These are phyloP conservation scores for Microcaecilia unicolor DNA, from an alignment of 2,797 vertebrate genomes.

Conservation along the genomic window DNA sequence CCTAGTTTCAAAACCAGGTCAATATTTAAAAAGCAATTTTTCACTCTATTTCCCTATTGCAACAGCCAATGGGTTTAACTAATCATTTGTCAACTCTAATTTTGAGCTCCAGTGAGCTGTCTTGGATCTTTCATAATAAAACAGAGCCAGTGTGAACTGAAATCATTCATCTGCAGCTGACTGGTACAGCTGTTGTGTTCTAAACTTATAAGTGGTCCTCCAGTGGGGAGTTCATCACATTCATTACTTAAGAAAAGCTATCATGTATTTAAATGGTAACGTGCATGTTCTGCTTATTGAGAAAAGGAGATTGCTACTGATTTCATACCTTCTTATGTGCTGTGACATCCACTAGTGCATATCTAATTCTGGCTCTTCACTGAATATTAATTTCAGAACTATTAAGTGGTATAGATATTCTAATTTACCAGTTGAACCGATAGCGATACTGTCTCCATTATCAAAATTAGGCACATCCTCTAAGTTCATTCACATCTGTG, in stretches of 20 bases:
- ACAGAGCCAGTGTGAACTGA: conserved; percentile 22
- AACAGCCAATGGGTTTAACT: conserved; percentile 13
- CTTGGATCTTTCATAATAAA: conserved; percentile 37
- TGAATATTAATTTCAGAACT: too few relatives aligned
- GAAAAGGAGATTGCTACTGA: too few relatives aligned
- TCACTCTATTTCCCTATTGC: conserved; percentile 42
- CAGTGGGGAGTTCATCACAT: conserved; percentile 3
- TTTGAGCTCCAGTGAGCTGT: conserved; percentile 51
- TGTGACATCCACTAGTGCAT: too few relatives aligned
- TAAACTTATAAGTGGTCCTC: conserved; percentile 8
- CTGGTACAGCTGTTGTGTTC: conserved; percentile 11
- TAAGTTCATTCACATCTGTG: too few relatives aligned
- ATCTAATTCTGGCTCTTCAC: too few relatives aligned
- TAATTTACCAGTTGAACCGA: too few relatives aligned
- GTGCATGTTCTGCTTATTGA: too few relatives aligned
- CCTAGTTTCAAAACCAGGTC: conserved; percentile 12
- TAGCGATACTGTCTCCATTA: too few relatives aligned
- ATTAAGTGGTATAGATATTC: too few relatives aligned
- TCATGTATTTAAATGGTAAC: too few relatives aligned
- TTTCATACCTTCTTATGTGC: too few relatives aligned
- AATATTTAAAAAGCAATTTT: conserved; percentile 46
- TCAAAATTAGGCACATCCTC: too few relatives aligned
- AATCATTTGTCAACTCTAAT: conserved; percentile 45
- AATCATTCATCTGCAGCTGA: conserved; percentile 17
- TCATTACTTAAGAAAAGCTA: conserved; percentile 13